These are phyloP conservation scores for Drosophila cardini DNA, from an alignment of 1,140 invertebrate species.

Conservation along the genomic window DNA sequence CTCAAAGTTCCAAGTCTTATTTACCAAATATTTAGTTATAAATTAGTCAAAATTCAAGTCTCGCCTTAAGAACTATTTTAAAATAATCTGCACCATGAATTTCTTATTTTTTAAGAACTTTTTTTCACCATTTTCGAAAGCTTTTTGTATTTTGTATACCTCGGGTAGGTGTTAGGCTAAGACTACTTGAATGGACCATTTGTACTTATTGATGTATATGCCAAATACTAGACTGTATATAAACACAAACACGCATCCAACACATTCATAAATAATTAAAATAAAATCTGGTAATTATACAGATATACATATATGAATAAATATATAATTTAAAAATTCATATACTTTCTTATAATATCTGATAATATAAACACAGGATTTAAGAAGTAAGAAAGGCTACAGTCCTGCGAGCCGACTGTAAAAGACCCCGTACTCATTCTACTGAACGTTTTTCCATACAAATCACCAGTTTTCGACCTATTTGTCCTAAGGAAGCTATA, in stretches of 20 bases:
- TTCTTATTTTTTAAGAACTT: background rate
- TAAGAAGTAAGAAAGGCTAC: too few species aligned
- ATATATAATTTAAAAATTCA: slow-evolving; percentile 19
- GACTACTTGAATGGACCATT: slow-evolving; percentile 39
- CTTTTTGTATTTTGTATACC: slow-evolving; percentile 1
- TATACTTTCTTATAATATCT: slow-evolving; percentile 36
- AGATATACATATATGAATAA: slow-evolving; percentile 33
- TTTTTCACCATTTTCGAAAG: slow-evolving; percentile 6
- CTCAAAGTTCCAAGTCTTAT: background rate
- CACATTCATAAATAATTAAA: background rate
- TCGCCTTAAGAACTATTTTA: slow-evolving; percentile 3
- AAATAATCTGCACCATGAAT: slow-evolving; percentile 4
- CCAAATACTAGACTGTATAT: slow-evolving; percentile 72
- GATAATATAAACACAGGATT: slow-evolving; percentile 19
- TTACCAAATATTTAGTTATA: slow-evolving; percentile 29
- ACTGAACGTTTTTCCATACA: too few species aligned
- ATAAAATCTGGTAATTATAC: background rate
- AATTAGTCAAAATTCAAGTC: slow-evolving; percentile 9
- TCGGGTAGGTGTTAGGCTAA: slow-evolving; percentile 35
- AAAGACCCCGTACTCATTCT: too few species aligned
- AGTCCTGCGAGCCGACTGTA: too few species aligned
- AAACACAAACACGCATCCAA: slow-evolving; percentile 40
- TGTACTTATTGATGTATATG: slow-evolving; percentile 67
- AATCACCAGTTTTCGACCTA: too few species aligned
- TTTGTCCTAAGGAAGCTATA: too few species aligned